These are phyloP conservation scores for Oligia latruncula DNA, from an alignment of 2,888 invertebrate species.

Conservation along the genomic window DNA sequence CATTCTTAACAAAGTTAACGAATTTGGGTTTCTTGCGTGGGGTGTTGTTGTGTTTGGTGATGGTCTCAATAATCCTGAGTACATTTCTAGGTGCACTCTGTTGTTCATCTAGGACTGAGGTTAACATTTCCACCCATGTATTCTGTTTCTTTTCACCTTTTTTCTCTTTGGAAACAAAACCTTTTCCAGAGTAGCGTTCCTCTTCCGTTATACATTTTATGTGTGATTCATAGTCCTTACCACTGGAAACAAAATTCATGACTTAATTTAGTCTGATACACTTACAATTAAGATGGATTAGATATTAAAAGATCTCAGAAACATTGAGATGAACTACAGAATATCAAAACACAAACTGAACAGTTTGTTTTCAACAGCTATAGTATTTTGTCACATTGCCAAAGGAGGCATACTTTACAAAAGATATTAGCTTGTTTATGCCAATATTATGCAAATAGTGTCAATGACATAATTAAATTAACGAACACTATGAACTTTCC, in stretches of 20 bases:
- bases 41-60: slow-evolving; percentile 94
- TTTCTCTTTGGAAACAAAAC: slow-evolving; percentile 93
- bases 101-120: slow-evolving; percentile 91
- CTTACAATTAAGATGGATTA: background rate
- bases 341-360: slow-evolving; percentile 5
- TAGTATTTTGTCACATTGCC: slow-evolving; percentile 37
- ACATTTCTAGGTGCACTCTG: slow-evolving; percentile 89
- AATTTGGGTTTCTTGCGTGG: slow-evolving; percentile 96
- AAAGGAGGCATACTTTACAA: slow-evolving; percentile 13
- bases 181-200: slow-evolving; percentile 96
- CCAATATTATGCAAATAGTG: slow-evolving; percentile 14
- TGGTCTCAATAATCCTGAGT: slow-evolving; percentile 91
- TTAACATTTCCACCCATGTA: slow-evolving; percentile 94
- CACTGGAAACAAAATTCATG: slow-evolving; percentile 87
- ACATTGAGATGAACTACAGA: background rate
- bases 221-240: slow-evolving; percentile 93
- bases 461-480: slow-evolving; percentile 23
- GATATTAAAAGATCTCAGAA: background rate
- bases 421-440: slow-evolving; percentile 11
- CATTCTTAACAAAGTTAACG: slow-evolving; percentile 93
- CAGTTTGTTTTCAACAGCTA: background rate
- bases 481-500: background rate
- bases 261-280: background rate
- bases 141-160: slow-evolving; percentile 97
- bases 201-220: slow-evolving; percentile 96